These are phyloP conservation scores for Pipistrellus nathusii DNA, from an alignment of 2,797 vertebrate species.

Conservation along the genomic window DNA sequence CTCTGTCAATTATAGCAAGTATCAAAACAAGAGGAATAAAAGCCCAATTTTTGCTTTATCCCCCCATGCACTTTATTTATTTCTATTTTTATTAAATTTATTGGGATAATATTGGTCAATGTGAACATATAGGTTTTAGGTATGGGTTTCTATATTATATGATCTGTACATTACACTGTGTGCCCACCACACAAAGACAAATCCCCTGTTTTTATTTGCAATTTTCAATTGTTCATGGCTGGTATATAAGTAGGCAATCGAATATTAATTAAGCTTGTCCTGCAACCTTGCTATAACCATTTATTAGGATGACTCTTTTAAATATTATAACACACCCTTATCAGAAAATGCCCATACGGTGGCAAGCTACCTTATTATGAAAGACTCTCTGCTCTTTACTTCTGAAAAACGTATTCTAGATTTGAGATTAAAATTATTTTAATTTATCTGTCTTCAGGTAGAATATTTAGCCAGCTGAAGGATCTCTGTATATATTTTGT, in stretches of 20 bases:
- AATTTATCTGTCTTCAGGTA: neutral
- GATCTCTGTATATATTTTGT: neutral
- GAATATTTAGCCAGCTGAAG: neutral
- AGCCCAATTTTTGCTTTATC: neutral
- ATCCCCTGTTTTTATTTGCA: neutral
- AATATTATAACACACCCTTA: neutral
- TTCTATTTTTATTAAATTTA: too few relatives aligned
- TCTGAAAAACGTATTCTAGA: neutral
- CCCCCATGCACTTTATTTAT: too few relatives aligned
- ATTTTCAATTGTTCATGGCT: neutral
- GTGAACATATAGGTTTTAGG: too few relatives aligned
- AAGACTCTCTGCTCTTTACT: neutral
- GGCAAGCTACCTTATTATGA: neutral
- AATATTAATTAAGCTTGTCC: neutral
- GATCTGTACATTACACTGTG: too few relatives aligned
- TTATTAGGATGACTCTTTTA: neutral
- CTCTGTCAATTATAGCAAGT: neutral
- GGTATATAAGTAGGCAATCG: neutral
- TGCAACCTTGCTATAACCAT: neutral
- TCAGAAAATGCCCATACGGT: neutral
- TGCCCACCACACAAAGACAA: too few relatives aligned
- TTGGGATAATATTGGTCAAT: too few relatives aligned
- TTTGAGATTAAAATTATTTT: conserved; percentile 25
- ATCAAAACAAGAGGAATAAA: neutral
- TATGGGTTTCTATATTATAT: too few relatives aligned